Percentiles rank a stretch among this genome's conserved stretches.
Conservation (phyloP, 1,140 invertebrate species). For the Tenebrio molitor region DNA sequence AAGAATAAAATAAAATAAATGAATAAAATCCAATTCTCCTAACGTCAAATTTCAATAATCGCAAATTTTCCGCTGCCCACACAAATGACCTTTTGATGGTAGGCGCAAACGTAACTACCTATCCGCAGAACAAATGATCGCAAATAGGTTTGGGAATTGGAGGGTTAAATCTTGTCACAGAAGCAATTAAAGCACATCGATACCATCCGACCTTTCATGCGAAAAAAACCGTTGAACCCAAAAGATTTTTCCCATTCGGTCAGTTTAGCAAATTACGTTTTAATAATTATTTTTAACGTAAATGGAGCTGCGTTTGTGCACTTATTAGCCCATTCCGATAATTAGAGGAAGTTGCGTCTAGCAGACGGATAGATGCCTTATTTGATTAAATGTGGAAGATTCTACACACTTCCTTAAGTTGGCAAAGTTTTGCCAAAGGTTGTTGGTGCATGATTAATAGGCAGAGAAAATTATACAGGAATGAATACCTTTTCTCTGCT, state of each 20-base stretch:
- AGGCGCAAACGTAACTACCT: neutral
- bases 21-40: too few species aligned
- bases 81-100: too few species aligned
- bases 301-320: neutral
- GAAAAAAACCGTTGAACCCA: neutral
- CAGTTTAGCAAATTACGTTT: slow-evolving; percentile 4
- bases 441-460: slow-evolving; percentile 2
- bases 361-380: neutral
- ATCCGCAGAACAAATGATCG: slow-evolving; percentile 12
- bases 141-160: slow-evolving; percentile 24
- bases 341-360: slow-evolving; percentile 11
- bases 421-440: neutral
- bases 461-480: neutral
- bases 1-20: too few species aligned
- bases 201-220: neutral
- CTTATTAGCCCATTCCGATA: slow-evolving; percentile 4
- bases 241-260: neutral
- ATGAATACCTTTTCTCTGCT: neutral
- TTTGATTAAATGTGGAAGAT: slow-evolving; percentile 21
- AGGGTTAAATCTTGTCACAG: slow-evolving; percentile 25
- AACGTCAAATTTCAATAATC: too few species aligned
- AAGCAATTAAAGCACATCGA: slow-evolving; percentile 25
- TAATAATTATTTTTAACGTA: neutral
- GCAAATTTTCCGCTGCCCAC: too few species aligned
- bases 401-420: neutral